phyloP scores from a whole-genome alignment of 2,797 vertebrate species.

The Pithecia hirsuta region DNA sequence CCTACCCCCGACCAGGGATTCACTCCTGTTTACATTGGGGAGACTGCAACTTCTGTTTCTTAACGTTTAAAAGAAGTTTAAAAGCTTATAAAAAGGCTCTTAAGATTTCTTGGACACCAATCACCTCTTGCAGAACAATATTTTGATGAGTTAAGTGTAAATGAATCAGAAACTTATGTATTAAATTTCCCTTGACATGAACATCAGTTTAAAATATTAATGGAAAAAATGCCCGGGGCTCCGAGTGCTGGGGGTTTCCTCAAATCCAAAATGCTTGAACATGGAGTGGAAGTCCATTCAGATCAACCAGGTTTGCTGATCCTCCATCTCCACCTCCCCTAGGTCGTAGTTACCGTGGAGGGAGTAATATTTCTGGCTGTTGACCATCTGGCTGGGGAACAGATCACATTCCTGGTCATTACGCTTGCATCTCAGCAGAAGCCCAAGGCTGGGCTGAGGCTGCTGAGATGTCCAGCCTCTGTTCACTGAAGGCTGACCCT shows the following conservation, averaged over 20 bases:
- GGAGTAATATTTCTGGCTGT: not conserved
- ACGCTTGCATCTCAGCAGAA: not conserved
- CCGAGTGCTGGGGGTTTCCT: not conserved
- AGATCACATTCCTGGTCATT: not conserved
- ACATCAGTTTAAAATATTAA: constrained; percentile 53
- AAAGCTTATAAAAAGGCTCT: constrained; percentile 68
- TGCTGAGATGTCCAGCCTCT: not conserved
- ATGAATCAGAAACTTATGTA: constrained; percentile 57
- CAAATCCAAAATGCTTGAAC: constrained; percentile 10
- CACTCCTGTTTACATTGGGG: constrained; percentile 37
- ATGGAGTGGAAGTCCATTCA: not conserved
- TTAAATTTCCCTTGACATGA: constrained; percentile 56
- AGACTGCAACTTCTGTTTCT: constrained; percentile 44
- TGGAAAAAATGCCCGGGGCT: constrained; percentile 15
- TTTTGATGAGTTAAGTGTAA: constrained; percentile 71
- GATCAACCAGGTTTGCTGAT: not conserved
- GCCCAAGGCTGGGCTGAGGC: not conserved
- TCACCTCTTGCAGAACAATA: constrained; percentile 60
- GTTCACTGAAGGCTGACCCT: not conserved
- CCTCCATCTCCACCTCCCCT: accelerated
- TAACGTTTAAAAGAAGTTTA: constrained; percentile 10
- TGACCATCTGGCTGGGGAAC: not conserved
- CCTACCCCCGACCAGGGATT: not conserved
- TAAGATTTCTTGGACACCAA: constrained; percentile 63
- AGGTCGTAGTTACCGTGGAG: not conserved